phyloP scores from a whole-genome alignment of 92 coral and sea anemone genomes.

The Porites divaricata region DNA sequence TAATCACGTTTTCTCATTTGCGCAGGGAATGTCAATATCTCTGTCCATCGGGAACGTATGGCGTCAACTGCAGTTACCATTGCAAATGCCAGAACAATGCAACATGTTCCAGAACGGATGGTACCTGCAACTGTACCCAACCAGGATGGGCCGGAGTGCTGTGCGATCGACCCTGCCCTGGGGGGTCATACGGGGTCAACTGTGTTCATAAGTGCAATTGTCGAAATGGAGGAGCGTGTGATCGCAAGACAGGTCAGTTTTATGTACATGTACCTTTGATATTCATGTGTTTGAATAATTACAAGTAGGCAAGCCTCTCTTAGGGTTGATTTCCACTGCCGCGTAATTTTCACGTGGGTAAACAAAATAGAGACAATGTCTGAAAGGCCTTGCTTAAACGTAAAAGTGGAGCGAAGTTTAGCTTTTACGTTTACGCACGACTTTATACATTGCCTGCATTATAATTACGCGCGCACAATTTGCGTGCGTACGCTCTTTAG shows the following conservation, averaged over 20 bases:
- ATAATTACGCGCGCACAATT: no score
- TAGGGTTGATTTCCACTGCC: no score
- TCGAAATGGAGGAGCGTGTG: conserved; percentile 81
- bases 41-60: conserved; percentile 83
- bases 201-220: conserved; percentile 76
- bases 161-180: conserved; percentile 85
- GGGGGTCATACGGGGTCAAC: conserved; percentile 76
- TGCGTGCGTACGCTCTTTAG: no score
- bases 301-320: no score
- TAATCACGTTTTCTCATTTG: not conserved
- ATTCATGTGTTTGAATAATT: no score
- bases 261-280: not conserved
- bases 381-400: no score
- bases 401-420: no score
- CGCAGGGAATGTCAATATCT: conserved; percentile 66
- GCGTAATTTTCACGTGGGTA: no score
- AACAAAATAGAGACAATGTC: no score
- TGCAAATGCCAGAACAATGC: conserved; percentile 77
- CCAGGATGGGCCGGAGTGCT: conserved; percentile 89
- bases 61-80: conserved; percentile 65
- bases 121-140: conserved; percentile 76
- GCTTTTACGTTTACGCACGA: no score
- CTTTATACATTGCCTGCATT: no score
- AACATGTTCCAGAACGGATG: conserved; percentile 76
- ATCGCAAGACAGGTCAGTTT: conserved; percentile 70